Evolutionary conservation across 1,140 invertebrate species (phyloP), one percentile per base, ranked within the genome.

Genomic region (Laupala kohalensis): DNA sequence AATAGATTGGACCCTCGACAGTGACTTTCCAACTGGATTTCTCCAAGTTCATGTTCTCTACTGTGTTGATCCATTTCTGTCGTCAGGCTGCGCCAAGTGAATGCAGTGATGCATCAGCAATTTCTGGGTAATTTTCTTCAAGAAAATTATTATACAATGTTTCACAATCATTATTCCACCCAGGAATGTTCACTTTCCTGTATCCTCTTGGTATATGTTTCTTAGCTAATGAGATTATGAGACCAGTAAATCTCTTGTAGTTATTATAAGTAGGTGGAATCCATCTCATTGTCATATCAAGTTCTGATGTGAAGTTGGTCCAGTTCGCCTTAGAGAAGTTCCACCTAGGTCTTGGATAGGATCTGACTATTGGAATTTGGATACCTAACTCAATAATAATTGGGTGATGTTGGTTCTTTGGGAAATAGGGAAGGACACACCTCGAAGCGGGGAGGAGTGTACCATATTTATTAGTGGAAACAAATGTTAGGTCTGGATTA

Each of bases 401-500:
- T 53, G 37, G 37, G 19, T 19, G 4, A 2, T 53, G 37, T 53
- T 53, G 37, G 9, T 4, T 53, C 37, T 2, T 53, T 53, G 30
- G 30, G 30, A 37, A 37, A 37, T 37, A 6, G 30, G 30, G 30
- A 37, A 37, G 30, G 15, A 37, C 30, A 6, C 30, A 6, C 19
- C 37, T 53, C 37, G 37, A 53, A 53, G 19, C 37, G 19, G 37
- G 30, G 19, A 53, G 19, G 19, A 2, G 37, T 53, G 1, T 9
- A 13, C 37, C 1, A 13, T 53, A 13, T 53, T 53, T 19, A 53
- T 53, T 1, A 53, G 37, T 53, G 19, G 53, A 64, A 27, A 69
- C 65, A 64, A 72, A 74, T 29, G 63, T 66, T 63, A 74, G n/a
- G 64, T 72, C 69, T 53, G 62, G 64, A n/a, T 74, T 72, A 67